phyloP scores from a whole-genome alignment of 2,797 vertebrate genomes.

The Chrysocyon brachyurus region DNA sequence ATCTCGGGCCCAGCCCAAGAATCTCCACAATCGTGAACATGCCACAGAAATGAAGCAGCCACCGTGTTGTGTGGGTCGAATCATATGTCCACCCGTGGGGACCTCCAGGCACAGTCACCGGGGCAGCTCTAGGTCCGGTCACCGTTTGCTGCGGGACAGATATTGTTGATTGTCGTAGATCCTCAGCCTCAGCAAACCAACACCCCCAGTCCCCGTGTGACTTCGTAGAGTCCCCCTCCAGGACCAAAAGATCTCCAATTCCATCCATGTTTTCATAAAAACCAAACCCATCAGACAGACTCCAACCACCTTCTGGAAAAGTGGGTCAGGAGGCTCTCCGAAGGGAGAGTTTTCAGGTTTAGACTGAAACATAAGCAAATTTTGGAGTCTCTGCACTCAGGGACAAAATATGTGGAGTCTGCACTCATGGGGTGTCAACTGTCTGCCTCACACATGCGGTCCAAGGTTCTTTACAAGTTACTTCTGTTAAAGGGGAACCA shows the following conservation, averaged over 20 bases:
- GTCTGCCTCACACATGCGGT: rapidly evolving
- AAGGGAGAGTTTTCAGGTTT: too few relatives aligned
- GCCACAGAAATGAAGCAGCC: background rate
- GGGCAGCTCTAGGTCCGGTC: background rate
- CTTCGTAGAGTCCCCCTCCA: background rate
- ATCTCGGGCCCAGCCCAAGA: background rate
- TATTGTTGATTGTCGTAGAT: rapidly evolving
- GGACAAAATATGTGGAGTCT: background rate
- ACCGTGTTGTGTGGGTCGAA: too few relatives aligned
- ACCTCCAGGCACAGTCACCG: rapidly evolving
- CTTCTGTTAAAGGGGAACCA: background rate
- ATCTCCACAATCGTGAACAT: background rate
- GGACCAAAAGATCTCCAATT: background rate
- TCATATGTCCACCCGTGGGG: too few relatives aligned
- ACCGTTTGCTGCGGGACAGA: too few relatives aligned
- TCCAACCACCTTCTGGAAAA: background rate
- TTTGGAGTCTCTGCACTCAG: background rate
- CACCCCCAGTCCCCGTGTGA: rapidly evolving
- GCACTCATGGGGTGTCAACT: background rate
- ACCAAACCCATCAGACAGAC: background rate
- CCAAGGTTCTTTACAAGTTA: background rate
- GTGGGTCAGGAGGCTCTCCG: background rate
- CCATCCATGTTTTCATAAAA: background rate
- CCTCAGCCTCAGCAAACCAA: rapidly evolving
- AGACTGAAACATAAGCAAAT: background rate